A percentile compares a stretch with the other conserved stretches of the same genome.
These are phyloP conservation scores for Falco peregrinus DNA, from an alignment of 2,797 vertebrate genomes.

Conservation along the genomic window DNA sequence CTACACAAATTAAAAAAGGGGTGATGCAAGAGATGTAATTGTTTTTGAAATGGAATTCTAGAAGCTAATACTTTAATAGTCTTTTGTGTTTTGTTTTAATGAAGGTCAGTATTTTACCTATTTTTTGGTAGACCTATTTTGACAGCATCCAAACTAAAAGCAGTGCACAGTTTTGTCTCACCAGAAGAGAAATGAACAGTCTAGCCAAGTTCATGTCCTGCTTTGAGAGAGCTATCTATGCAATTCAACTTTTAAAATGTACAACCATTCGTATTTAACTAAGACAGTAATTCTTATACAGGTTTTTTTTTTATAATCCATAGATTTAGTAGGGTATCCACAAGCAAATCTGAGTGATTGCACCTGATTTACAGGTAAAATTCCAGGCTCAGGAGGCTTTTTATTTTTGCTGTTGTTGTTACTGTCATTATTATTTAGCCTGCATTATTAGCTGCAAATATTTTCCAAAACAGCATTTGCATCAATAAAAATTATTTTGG, in stretches of 20 bases:
- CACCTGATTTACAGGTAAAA: neutral
- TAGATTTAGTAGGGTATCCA: fast-evolving
- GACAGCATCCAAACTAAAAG: neutral
- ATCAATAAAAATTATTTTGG: neutral
- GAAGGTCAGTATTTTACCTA: neutral
- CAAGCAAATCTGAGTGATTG: neutral
- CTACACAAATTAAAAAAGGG: neutral
- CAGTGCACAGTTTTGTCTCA: neutral
- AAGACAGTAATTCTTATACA: neutral
- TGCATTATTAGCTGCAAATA: neutral
- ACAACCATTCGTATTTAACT: neutral
- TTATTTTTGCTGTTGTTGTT: neutral
- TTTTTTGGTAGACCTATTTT: neutral
- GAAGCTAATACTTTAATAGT: neutral
- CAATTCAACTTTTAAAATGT: neutral
- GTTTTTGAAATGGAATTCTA: neutral
- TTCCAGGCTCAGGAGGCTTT: neutral
- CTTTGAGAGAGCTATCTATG: neutral
- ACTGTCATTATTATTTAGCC: neutral
- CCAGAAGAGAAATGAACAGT: neutral
- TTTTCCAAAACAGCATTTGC: neutral
- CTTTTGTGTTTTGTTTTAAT: neutral
- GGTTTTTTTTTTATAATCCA: neutral
- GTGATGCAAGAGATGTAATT: neutral
- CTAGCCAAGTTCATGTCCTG: neutral